phyloP scores from a whole-genome alignment of 2,888 invertebrate species.

The Alentia gelatinosa region DNA sequence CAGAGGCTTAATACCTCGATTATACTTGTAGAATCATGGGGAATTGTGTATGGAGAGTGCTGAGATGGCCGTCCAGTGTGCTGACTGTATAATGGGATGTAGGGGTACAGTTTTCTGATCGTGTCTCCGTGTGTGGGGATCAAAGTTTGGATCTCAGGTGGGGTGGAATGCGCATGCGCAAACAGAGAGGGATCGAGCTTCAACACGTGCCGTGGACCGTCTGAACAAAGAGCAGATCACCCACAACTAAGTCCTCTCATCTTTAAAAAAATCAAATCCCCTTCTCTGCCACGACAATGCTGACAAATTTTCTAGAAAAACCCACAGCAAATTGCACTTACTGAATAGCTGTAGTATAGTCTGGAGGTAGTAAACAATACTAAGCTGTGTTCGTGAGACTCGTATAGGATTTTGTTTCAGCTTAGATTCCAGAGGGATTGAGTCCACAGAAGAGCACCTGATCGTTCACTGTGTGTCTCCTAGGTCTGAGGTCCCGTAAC shows the following conservation, averaged over 20 bases:
- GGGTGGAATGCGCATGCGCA: neutral
- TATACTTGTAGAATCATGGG: too few relatives aligned
- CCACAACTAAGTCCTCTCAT: neutral
- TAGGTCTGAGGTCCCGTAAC: neutral
- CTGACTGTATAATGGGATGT: too few relatives aligned
- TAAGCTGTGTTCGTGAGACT: neutral
- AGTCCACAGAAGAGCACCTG: neutral
- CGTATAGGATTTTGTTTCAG: neutral
- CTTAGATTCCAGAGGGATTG: neutral
- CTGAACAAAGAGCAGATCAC: neutral
- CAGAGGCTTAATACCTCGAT: too few relatives aligned
- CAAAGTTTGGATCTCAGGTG: neutral
- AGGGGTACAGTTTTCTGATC: neutral
- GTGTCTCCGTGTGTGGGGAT: neutral
- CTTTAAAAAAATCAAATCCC: too few relatives aligned
- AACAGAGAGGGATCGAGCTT: neutral
- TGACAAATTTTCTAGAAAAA: neutral
- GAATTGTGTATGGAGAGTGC: too few relatives aligned
- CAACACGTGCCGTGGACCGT: neutral
- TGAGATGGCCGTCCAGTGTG: too few relatives aligned
- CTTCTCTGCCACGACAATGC: too few relatives aligned
- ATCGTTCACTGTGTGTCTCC: neutral
- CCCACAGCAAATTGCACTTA: neutral
- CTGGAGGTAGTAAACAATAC: neutral
- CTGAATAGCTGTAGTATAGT: neutral